A percentile compares a stretch with the other conserved stretches of the same genome.
Evolutionary conservation across 2,888 invertebrate species (phyloP).

Genomic region (Diplolepis rosae): DNA sequence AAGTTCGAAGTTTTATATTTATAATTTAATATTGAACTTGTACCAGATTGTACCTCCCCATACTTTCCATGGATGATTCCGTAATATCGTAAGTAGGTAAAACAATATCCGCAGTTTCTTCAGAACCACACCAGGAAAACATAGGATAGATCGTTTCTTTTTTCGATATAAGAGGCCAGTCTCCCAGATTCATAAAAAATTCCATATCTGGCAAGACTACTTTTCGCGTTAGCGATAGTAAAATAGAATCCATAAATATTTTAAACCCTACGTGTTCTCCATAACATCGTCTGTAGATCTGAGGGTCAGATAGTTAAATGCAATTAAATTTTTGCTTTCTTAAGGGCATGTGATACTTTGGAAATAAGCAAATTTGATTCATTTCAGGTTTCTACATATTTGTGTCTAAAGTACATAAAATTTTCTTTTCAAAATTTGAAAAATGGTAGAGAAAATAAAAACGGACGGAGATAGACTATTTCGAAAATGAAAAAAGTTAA

Average conservation of each 20-base stretch:
- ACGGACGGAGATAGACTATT: no score
- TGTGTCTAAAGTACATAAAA: no score
- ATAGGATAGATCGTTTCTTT: slow-evolving; percentile 82
- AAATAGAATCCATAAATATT: slow-evolving; percentile 93
- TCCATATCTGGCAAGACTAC: slow-evolving; percentile 89
- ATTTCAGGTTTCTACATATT: no score
- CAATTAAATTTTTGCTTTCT: background rate
- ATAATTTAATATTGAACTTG: background rate
- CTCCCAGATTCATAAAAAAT: slow-evolving; percentile 93
- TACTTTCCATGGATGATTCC: slow-evolving; percentile 92
- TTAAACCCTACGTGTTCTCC: slow-evolving; percentile 97
- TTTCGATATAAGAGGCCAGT: slow-evolving; percentile 88
- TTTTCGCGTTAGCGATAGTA: slow-evolving; percentile 88
- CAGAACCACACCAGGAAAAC: slow-evolving; percentile 97
- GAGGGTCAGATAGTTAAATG: background rate
- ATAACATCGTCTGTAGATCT: slow-evolving; percentile 90
- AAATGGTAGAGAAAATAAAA: no score
- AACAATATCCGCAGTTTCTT: slow-evolving; percentile 89
- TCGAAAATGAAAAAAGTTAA: no score
- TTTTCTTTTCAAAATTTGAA: no score
- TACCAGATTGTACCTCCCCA: slow-evolving; percentile 88
- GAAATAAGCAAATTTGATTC: no score
- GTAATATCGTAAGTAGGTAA: slow-evolving; percentile 97
- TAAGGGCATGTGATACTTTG: no score
- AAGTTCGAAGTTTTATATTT: background rate